Base-by-base conservation (phyloP, 2,888 invertebrate species). In the Chaetogeoica ovagalla region DNA sequence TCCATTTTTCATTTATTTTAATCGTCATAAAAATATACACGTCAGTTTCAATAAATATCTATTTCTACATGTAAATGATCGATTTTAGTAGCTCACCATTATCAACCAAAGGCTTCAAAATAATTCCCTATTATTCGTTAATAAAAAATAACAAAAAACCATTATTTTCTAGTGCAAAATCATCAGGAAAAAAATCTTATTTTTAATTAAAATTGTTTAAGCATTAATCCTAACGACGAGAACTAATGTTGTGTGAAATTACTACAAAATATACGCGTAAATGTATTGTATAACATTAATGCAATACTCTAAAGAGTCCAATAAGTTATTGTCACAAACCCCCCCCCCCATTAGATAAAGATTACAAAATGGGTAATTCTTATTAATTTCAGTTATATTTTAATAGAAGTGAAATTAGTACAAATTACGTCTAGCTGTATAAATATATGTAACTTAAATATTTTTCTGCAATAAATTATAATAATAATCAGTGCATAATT, bases 291-390 rank as follows among this genome's bases (percentile, higher is more conserved):
- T 62, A 72, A 72, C 72, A 72, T 72, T 62, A 72, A 30, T 48
- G 48, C 48, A 13, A n/a, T 48, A 13, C 48, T 48, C 13, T 62
- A 43, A 8, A 17, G 23, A 72, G 60, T 60, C 60, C 48, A 72
- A 62, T 72, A 48, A 48, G 62, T 62, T 72, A 48, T 72, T 62
- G 72, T 72, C 72, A 15, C 57, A 72, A 72, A 48, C 72, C n/a
- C n/a, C n/a, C n/a, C n/a, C n/a, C n/a, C n/a, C n/a, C 72, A 72
- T 62, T 72, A 72, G 60, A 72, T 30, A 72, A 72, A 72, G 30
- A 62, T 62, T 52, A 52, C 30, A 15, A n/a, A 72, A 19, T 0
- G 48, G 60, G 30, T 62, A 62, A 62, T 62, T 4, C 30, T 72
- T 55, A 55, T 55, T 19, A 55, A 19, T 19, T 55, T 55, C 19